Conservation (phyloP, 2,888 invertebrate species). For the Hemicrepidius hirtus region DNA sequence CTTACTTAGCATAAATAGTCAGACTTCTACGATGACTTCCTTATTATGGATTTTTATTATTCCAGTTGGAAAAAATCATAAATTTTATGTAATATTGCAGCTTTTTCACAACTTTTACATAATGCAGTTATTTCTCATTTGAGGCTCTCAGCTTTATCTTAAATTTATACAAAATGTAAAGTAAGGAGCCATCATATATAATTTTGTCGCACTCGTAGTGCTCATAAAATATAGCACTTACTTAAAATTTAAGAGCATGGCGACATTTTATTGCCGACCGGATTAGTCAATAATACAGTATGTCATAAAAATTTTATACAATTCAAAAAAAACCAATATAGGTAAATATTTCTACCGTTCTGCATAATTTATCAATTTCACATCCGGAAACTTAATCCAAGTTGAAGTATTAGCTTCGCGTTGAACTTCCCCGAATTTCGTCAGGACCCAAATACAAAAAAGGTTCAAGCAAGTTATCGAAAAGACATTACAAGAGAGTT, state of each 20-base stretch:
- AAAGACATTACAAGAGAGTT: constrained; percentile 3
- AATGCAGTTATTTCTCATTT: constrained; percentile 23
- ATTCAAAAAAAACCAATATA: no score
- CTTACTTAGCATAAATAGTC: constrained; percentile 16
- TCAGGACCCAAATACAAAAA: neutral
- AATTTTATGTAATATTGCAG: neutral
- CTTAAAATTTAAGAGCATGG: neutral
- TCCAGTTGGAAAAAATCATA: neutral
- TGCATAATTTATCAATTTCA: no score
- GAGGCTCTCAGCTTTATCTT: neutral
- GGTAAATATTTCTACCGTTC: no score
- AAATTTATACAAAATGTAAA: constrained; percentile 1
- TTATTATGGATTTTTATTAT: neutral
- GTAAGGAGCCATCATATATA: neutral
- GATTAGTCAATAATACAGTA: neutral
- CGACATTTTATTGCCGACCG: neutral
- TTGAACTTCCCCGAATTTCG: neutral
- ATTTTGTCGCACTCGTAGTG: neutral
- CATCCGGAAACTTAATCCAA: no score
- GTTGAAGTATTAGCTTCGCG: neutral
- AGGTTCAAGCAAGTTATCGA: neutral
- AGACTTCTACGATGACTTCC: neutral
- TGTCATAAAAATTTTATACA: neutral
- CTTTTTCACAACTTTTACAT: neutral
- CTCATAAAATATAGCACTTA: neutral